Evolutionary conservation across 2,797 vertebrate species (phyloP).

Genomic region (Pseudochirops corinnae): DNA sequence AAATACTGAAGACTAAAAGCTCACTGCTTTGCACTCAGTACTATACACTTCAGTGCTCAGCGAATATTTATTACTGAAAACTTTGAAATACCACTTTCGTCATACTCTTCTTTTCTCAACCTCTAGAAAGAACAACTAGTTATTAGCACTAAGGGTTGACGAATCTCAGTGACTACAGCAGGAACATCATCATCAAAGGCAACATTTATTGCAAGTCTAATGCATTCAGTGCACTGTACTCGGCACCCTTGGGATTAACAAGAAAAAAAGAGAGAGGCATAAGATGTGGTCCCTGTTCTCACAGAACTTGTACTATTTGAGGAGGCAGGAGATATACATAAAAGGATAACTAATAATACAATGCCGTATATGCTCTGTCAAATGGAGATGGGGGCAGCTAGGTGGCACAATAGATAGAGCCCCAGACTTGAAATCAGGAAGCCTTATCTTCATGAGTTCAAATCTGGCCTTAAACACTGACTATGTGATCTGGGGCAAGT

Average conservation of each 20-base stretch:
- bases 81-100: conserved; percentile 3
- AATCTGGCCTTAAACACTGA: neutral
- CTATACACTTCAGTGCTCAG: neutral
- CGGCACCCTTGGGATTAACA: neutral
- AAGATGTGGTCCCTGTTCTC: neutral
- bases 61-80: neutral
- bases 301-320: neutral
- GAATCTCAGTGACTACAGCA: neutral
- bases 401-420: neutral
- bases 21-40: neutral
- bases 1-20: neutral
- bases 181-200: neutral
- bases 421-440: neutral
- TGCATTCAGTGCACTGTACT: neutral
- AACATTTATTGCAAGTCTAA: neutral
- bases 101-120: neutral
- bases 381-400: too few relatives aligned
- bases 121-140: conserved; percentile 14
- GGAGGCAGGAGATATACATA: neutral
- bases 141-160: neutral
- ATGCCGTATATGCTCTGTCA: neutral
- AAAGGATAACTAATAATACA: neutral
- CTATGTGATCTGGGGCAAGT: neutral
- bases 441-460: neutral
- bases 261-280: neutral